Percentiles rank a stretch among this genome's conserved stretches.
phyloP scores from a whole-genome alignment of 2,888 invertebrate species.

The Aquatica leii region DNA sequence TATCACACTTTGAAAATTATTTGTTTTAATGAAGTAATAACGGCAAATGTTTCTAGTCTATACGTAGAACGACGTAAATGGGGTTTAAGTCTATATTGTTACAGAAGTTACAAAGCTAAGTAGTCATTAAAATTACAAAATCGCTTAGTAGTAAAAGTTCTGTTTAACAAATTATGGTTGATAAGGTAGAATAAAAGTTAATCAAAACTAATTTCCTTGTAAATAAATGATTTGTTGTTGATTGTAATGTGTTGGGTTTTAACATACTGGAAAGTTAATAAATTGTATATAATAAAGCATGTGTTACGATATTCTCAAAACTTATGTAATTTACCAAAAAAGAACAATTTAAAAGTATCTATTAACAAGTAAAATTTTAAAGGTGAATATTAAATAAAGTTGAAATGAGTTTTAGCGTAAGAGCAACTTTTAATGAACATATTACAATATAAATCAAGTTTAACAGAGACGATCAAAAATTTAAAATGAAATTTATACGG shows the following conservation, averaged over 20 bases:
- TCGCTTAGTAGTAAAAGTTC: constrained; percentile 14
- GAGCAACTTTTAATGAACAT: too few species aligned
- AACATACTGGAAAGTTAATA: too few species aligned
- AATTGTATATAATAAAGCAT: too few species aligned
- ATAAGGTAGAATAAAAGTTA: constrained; percentile 4
- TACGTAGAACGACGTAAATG: constrained; percentile 12
- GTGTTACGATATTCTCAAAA: too few species aligned
- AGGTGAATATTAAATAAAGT: too few species aligned
- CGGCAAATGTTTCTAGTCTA: constrained; percentile 15
- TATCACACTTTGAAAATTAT: constrained; percentile 15
- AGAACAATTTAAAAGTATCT: too few species aligned
- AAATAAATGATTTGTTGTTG: constrained; percentile 1
- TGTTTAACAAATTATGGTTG: not conserved
- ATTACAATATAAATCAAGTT: too few species aligned
- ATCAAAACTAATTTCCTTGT: not conserved
- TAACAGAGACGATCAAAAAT: too few species aligned
- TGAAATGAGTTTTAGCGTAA: too few species aligned
- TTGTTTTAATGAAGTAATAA: constrained; percentile 22
- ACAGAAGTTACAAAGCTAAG: not conserved
- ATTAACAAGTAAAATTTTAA: too few species aligned
- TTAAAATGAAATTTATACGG: too few species aligned
- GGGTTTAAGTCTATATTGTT: not conserved
- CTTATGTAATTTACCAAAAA: too few species aligned
- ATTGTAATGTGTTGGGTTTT: not conserved
- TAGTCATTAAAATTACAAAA: constrained; percentile 18